Evolutionary conservation across 1,140 invertebrate genomes (phyloP).

Genomic region (Metaphire vulgaris): DNA sequence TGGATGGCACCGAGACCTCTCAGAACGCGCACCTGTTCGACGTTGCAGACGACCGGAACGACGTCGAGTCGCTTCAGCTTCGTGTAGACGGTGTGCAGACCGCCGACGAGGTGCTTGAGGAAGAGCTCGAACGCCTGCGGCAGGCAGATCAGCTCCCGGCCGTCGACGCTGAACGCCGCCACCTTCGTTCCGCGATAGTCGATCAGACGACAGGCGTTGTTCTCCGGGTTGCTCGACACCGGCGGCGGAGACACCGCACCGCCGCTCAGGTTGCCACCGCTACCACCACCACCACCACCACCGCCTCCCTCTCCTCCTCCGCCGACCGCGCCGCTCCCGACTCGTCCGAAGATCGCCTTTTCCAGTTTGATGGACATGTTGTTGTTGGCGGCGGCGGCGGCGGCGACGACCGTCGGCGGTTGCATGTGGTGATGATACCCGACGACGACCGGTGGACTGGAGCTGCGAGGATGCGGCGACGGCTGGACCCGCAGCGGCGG

Average conservation of each 20-base stretch:
- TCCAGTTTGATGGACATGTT: not conserved
- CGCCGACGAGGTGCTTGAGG: constrained; percentile 94
- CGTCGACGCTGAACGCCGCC: constrained; percentile 92
- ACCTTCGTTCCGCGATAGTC: constrained; percentile 64
- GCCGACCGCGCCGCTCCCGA: not conserved
- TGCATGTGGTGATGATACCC: not conserved
- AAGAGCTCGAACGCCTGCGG: constrained; percentile 97
- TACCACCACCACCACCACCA: not conserved
- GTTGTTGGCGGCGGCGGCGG: too few species aligned
- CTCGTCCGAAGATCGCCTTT: not conserved
- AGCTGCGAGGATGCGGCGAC: not conserved
- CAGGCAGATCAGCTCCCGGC: constrained; percentile 92
- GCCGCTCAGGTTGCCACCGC: not conserved
- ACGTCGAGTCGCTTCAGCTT: constrained; percentile 98
- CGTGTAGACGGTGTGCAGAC: constrained; percentile 96
- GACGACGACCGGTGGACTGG: not conserved
- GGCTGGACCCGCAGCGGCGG: not conserved
- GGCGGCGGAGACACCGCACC: constrained; percentile 18
- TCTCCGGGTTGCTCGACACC: constrained; percentile 27
- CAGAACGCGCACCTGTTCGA: constrained; percentile 96
- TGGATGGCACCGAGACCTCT: constrained; percentile 85
- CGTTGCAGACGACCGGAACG: constrained; percentile 96
- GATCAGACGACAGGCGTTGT: constrained; percentile 29
- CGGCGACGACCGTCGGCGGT: not conserved
- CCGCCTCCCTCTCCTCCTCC: not conserved